Evolutionary conservation across 2,113 vertebrate genomes (phyloP), one percentile per base, ranked within the genome.

Genomic region (Epinephelus lanceolatus): DNA sequence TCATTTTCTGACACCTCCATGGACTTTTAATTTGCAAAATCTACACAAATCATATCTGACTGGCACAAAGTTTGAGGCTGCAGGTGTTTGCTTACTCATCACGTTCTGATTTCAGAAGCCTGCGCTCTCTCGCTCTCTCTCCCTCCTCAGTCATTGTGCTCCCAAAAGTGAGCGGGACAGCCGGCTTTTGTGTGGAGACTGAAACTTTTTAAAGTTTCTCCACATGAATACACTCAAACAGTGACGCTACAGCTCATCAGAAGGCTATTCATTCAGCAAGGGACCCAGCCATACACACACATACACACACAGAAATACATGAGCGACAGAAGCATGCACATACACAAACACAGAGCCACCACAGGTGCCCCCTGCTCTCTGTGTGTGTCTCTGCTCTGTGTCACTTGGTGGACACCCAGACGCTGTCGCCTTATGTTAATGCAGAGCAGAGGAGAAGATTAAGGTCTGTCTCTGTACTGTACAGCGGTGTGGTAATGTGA

Each of bases 131-230:
- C 76, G 70, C 62, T 30, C 76, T 71, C 53, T 59, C 75, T 77
- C 72, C 49, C 79, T 76, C 87, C 87, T 84, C 92, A 90, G 83
- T 83, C 83, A 87, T 94, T 94, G 95, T 96, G 90, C 84, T 76
- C 1, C 42, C 85, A 17, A 90, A 94, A 95, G 92, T 61, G 84
- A 93, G 92, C 84, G 69, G 87, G 95, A 95, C 94, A 93, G 91
- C 90, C 74, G 83, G 90, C 91, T 86, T 94, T 94, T 95, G 88
- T 95, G 92, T 71, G 72, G 78, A 89, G 84, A 68, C 53, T 72
- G 90, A 92, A 92, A 93, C 90, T 94, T 93, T 93, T 92, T 78
- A 92, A 96, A 93, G 84, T 86, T 89, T 93, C 89, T 93, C 75
- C 82, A 94, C 91, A 93, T 89, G 94, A 95, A 86, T 92, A 91